Percentiles rank a stretch among this genome's conserved stretches.
Evolutionary conservation across 1,140 invertebrate genomes (phyloP).

Genomic region (Anthonomus grandis): DNA sequence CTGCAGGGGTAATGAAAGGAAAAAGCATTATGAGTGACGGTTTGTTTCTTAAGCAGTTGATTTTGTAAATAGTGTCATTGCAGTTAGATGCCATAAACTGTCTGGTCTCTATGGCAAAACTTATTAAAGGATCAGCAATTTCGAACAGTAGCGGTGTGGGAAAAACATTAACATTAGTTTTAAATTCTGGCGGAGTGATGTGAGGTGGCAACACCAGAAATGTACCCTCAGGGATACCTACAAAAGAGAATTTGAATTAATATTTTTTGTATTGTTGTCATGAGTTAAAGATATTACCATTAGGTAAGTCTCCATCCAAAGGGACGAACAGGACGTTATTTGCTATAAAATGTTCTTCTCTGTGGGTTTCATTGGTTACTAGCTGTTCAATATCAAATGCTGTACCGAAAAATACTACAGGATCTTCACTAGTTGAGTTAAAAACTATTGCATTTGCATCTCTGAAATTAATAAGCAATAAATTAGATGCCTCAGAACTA

Average conservation of each 20-base stretch:
- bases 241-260: slow-evolving; percentile 28
- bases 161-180: slow-evolving; percentile 28
- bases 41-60: slow-evolving; percentile 32
- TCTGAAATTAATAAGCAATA: too few species aligned
- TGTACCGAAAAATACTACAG: slow-evolving; percentile 28
- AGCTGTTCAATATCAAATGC: slow-evolving; percentile 19
- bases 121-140: slow-evolving; percentile 34
- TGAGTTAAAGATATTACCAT: slow-evolving; percentile 36
- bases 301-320: slow-evolving; percentile 33
- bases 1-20: slow-evolving; percentile 1
- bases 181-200: slow-evolving; percentile 3
- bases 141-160: slow-evolving; percentile 38
- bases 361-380: slow-evolving; percentile 10
- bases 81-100: slow-evolving; percentile 32
- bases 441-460: slow-evolving; percentile 13
- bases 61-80: slow-evolving; percentile 37
- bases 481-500: too few species aligned
- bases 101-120: slow-evolving; percentile 25
- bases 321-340: slow-evolving; percentile 31
- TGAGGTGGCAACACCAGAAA: slow-evolving; percentile 35
- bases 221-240: slow-evolving; percentile 33
- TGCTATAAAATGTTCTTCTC: neutral
- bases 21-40: slow-evolving; percentile 20
- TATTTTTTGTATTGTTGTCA: neutral
- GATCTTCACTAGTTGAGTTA: slow-evolving; percentile 17